Evolutionary conservation across 2,797 vertebrate species (phyloP), one percentile per base, ranked within the genome.

Genomic region (Apogon hyalosoma): DNA sequence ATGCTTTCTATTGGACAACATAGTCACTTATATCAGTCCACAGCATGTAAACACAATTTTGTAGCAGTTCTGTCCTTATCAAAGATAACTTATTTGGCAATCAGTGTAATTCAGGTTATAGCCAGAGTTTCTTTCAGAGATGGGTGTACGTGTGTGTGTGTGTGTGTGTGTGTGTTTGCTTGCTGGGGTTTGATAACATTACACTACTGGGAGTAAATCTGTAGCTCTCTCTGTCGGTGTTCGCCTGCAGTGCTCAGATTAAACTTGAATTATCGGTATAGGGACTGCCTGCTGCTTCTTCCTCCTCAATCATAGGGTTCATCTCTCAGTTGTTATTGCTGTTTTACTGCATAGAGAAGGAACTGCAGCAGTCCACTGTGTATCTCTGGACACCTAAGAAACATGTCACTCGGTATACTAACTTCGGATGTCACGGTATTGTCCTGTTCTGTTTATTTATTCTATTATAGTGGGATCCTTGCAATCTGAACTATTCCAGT

Each of bases 221-320:
- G 75, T 49, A 5, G 56, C 69, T 71, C 61, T 9, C 66, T 65
- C 49, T 73, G 65, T 74, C 63, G 48, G 77, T 69, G 69, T 33
- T 8, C 38, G 54, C 76, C 90, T 91, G 89, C 88, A 82, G 77
- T 77, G 81, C 83, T 79, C 80, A 78, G 89, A 90, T 93, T 92
- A 91, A 90, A 90, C 83, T 84, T 82, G 74, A 88, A 87, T 89
- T 91, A 87, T 91, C 69, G 62, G 82, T 51, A 59, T 24, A 40
- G 71, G 68, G 67, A 80, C 77, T 68, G 72, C 75, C 73, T 63
- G 75, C 85, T 65, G 71, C 77, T 68, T 63, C 73, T 69, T 78
- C 66, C 77, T 80, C 74, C 78, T 87, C 84, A 85, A 87, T 90
- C 86, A 84, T 11, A 18, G 55, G 6, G 59, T 83, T 86, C 83